Evolutionary conservation across 1,140 invertebrate species (phyloP), one percentile per base, ranked within the genome.

Genomic region (Arion vulgaris): DNA sequence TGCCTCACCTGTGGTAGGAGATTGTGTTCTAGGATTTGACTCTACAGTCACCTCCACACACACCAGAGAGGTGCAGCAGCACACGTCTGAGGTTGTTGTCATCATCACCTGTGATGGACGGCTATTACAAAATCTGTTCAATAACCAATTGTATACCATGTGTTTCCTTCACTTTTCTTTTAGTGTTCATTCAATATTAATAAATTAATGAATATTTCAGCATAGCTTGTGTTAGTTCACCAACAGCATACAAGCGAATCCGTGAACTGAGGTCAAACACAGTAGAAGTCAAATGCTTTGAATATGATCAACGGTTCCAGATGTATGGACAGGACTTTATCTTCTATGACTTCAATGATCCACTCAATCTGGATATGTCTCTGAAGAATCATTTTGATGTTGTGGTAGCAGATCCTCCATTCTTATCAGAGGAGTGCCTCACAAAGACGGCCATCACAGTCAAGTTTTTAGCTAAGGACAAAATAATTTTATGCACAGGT

Each of bases 351-450:
- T 98, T 98, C 89, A 97, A 96, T 83, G 91, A 93, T 26, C 97
- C 97, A 9, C 91, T 95, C 53, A 93, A 95, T 73, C 89, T 98
- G 23, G 94, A 96, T 0, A 84, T 91, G 81, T 93, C 95, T 0
- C 92, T 95, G 41, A 92, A 93, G 69, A 84, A 90, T 28, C 90
- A 91, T 36, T 99, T 96, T 93, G 96, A 98, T 91, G 87, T 99
- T 28, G 95, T 99, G 2, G 93, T 99, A 78, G 96, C 95, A 0
- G 98, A 99, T 94, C 98, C 98, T 19, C 98, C 98, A 19, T 99
- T 98, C 93, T 92, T 99, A 11, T 96, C 97, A 0, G 95, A 97
- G 86, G 97, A 99, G 92, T 99, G 98, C 93, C 93, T 98, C 28
- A 94, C 94, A 2, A 98, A 98, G 93, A 95, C 95, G 38, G 94